Conservation (phyloP, 2,888 invertebrate species). For the Heliconius hortense region DNA sequence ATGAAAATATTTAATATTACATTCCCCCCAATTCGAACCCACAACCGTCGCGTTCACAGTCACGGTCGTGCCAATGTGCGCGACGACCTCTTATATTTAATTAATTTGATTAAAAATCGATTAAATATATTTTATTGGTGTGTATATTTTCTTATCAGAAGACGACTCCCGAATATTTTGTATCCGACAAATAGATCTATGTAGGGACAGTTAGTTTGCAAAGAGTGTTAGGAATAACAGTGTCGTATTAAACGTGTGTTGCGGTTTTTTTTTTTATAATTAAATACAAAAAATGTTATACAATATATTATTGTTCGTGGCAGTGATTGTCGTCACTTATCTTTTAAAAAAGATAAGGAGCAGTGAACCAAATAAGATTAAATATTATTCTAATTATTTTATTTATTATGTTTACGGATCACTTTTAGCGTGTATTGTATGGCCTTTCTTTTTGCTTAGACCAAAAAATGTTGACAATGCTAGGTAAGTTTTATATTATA, state of each 20-base stretch:
- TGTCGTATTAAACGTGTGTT: conserved; percentile 45
- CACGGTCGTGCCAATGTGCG: too few species aligned
- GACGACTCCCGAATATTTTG: conserved; percentile 32
- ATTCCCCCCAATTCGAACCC: too few species aligned
- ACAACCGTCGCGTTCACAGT: too few species aligned
- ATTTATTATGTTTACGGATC: conserved; percentile 55
- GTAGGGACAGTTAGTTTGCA: conserved; percentile 32
- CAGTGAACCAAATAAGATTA: conserved; percentile 56
- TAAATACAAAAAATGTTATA: conserved; percentile 56
- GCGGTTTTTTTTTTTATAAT: conserved; percentile 21
- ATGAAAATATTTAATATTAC: too few species aligned
- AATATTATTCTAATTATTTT: conserved; percentile 58
- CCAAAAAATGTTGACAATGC: conserved; percentile 67
- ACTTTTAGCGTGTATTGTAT: conserved; percentile 51
- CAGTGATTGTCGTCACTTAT: conserved; percentile 53
- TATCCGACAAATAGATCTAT: conserved; percentile 10
- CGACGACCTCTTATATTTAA: too few species aligned
- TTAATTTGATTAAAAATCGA: not conserved
- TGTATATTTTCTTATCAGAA: conserved; percentile 24
- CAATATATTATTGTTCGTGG: conserved; percentile 51
- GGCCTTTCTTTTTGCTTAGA: conserved; percentile 62
- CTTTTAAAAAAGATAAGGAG: conserved; percentile 57
- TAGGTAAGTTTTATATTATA: conserved; percentile 59
- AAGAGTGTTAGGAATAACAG: conserved; percentile 4
- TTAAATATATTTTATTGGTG: not conserved